A percentile compares a stretch with the other conserved stretches of the same genome.
Evolutionary conservation across 2,888 invertebrate genomes (phyloP).

Genomic region (Pediacus dermestoides): DNA sequence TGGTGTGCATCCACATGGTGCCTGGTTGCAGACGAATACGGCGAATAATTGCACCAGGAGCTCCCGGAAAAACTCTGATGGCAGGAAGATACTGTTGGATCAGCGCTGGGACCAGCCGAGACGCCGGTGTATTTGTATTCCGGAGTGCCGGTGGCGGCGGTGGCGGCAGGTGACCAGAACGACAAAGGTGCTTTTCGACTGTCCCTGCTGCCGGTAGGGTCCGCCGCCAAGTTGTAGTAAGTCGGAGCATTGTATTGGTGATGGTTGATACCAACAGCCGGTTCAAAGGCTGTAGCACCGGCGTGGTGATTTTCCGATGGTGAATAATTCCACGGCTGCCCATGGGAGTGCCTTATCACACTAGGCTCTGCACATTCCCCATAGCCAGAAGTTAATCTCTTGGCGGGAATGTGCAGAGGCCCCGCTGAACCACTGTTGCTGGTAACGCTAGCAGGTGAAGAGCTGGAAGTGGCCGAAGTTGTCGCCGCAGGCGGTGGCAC

Average conservation of each 20-base stretch:
- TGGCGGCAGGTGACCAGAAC: constrained; percentile 66
- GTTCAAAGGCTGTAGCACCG: constrained; percentile 54
- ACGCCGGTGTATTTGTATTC: constrained; percentile 61
- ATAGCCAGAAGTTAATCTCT: constrained; percentile 59
- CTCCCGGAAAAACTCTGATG: constrained; percentile 68
- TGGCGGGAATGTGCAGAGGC: constrained; percentile 85
- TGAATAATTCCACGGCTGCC: constrained; percentile 70
- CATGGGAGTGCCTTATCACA: constrained; percentile 72
- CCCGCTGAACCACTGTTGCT: constrained; percentile 69
- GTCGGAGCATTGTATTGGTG: constrained; percentile 71
- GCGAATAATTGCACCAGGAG: constrained; percentile 71
- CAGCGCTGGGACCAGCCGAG: constrained; percentile 50
- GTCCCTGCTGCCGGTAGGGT: constrained; percentile 59
- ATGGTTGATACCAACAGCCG: constrained; percentile 58
- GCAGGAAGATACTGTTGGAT: constrained; percentile 58
- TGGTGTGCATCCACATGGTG: constrained; percentile 59
- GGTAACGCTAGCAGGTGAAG: constrained; percentile 59
- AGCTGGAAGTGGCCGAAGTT: constrained; percentile 64
- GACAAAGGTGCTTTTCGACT: constrained; percentile 57
- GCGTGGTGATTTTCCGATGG: constrained; percentile 58
- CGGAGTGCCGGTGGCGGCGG: constrained; percentile 56
- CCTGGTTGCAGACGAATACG: constrained; percentile 58
- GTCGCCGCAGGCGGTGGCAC: constrained; percentile 57
- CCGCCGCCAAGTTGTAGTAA: constrained; percentile 71
- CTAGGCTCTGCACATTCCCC: constrained; percentile 60